These are phyloP conservation scores for Tetragonula carbonaria DNA, from an alignment of 2,888 invertebrate species.

Conservation along the genomic window DNA sequence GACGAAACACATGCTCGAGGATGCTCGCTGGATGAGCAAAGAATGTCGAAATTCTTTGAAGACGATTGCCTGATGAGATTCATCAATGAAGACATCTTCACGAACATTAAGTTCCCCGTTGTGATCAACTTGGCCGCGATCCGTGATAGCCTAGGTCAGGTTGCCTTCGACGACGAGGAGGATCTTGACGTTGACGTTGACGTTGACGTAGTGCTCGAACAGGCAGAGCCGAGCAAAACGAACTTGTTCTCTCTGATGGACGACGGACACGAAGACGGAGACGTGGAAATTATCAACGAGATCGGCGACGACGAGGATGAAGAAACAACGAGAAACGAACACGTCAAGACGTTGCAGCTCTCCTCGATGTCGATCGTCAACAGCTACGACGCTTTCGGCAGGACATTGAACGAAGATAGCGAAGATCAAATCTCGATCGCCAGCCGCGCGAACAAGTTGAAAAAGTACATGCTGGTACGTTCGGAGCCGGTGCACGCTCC, in stretches of 20 bases:
- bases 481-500: background rate
- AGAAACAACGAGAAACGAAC: background rate
- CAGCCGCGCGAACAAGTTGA: background rate
- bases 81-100: constrained; percentile 32
- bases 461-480: background rate
- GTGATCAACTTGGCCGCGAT: background rate
- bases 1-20: background rate
- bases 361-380: background rate
- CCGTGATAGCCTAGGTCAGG: background rate
- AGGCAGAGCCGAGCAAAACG: background rate
- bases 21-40: background rate
- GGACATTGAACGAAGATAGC: background rate
- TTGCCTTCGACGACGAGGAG: background rate
- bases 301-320: background rate
- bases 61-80: constrained; percentile 5
- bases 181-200: background rate
- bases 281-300: background rate
- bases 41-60: background rate
- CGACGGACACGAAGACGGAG: background rate
- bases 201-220: background rate
- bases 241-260: constrained; percentile 10
- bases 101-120: constrained; percentile 39
- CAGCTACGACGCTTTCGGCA: background rate
- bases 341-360: too few species aligned
- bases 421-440: background rate